Conservation (phyloP, 2,888 invertebrate genomes). For the Aphelenchoides bicaudatus region DNA sequence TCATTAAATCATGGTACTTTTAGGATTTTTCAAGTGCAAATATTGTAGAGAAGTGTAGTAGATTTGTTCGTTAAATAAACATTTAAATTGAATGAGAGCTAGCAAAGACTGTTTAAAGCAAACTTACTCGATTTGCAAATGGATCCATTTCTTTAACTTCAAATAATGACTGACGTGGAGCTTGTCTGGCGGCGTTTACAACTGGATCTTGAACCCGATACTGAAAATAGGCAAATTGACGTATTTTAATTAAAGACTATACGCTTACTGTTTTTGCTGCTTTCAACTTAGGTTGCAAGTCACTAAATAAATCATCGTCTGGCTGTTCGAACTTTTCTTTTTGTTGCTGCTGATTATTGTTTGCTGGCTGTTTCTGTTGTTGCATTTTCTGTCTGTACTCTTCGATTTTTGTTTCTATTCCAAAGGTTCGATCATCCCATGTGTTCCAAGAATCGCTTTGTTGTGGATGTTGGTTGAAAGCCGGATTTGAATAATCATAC, state of each 20-base stretch:
- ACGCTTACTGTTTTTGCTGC: conserved; percentile 49
- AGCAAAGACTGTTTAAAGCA: background rate
- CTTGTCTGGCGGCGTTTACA: background rate
- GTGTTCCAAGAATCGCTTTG: conserved; percentile 29
- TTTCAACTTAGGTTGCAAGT: conserved; percentile 51
- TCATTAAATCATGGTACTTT: no score
- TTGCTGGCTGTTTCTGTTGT: conserved; percentile 7
- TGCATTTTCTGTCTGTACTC: conserved; percentile 42
- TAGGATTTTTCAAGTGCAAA: no score
- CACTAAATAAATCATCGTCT: conserved; percentile 46
- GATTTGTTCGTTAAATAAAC: conserved; percentile 23
- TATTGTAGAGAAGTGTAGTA: no score
- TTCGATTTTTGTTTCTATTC: conserved; percentile 50
- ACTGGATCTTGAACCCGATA: conserved; percentile 7
- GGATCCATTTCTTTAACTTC: conserved; percentile 9
- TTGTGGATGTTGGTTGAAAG: no score
- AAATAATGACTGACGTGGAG: conserved; percentile 9
- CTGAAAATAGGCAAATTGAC: background rate
- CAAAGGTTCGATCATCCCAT: conserved; percentile 39
- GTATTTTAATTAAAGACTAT: background rate
- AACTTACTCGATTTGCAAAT: conserved; percentile 8
- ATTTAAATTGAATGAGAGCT: background rate
- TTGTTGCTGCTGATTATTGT: conserved; percentile 4
- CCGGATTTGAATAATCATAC: no score
- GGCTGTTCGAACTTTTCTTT: background rate